Percentiles rank a stretch among this genome's conserved stretches.
Conservation (phyloP, 2,113 vertebrate species). For the Micronisus gabar region DNA sequence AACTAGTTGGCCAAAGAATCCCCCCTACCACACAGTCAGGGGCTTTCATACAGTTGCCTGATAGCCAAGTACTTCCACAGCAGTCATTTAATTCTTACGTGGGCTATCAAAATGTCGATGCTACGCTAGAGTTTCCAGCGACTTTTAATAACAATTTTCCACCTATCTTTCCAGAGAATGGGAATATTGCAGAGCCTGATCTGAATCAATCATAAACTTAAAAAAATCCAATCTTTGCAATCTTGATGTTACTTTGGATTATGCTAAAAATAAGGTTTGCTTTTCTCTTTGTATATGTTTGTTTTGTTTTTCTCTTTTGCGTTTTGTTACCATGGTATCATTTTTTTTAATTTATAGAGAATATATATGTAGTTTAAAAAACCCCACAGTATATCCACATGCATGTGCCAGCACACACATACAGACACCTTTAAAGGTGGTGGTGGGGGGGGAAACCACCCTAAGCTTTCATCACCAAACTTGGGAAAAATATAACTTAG, state of each 20-base stretch:
- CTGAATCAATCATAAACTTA: constrained; percentile 81
- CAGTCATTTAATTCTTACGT: constrained; percentile 77
- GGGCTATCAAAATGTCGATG: constrained; percentile 75
- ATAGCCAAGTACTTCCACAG: constrained; percentile 72
- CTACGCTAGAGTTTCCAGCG: constrained; percentile 67
- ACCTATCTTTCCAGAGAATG: constrained; percentile 78
- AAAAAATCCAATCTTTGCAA: background rate
- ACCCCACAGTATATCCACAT: background rate
- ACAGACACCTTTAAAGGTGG: background rate
- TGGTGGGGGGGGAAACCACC: background rate
- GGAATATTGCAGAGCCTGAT: constrained; percentile 78
- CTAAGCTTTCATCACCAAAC: constrained; percentile 5
- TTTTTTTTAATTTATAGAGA: constrained; percentile 14
- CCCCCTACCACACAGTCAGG: constrained; percentile 71
- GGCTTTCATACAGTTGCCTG: constrained; percentile 80
- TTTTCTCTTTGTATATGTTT: constrained; percentile 28
- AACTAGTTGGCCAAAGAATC: constrained; percentile 73
- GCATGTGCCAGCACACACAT: background rate
- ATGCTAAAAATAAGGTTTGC: constrained; percentile 20
- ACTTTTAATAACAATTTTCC: constrained; percentile 76
- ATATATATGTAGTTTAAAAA: background rate
- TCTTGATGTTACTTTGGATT: constrained; percentile 37
- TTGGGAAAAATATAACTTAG: constrained; percentile 16
- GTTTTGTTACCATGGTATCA: background rate
- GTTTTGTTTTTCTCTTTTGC: constrained; percentile 11